These are phyloP conservation scores for Caenorhabditis panamensis DNA, from an alignment of 2,888 invertebrate species.

Conservation along the genomic window DNA sequence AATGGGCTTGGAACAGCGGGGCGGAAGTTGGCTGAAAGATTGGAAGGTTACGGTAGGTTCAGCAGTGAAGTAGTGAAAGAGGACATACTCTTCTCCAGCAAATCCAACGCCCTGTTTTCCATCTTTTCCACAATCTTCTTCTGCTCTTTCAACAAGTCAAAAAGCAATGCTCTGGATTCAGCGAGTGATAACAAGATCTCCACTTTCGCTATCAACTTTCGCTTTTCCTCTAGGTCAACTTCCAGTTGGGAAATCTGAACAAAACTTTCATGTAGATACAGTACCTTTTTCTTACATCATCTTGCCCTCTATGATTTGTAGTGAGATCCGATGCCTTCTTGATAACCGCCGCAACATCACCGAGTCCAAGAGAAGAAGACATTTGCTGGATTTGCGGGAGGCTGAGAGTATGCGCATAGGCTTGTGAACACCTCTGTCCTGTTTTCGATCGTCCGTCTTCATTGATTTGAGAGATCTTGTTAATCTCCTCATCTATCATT, in stretches of 20 bases:
- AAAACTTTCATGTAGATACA: background rate
- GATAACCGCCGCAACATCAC: constrained; percentile 29
- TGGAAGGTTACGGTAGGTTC: background rate
- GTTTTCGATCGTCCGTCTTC: constrained; percentile 32
- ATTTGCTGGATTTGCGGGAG: constrained; percentile 56
- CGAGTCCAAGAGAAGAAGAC: constrained; percentile 35
- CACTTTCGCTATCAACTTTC: constrained; percentile 48
- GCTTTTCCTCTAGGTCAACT: constrained; percentile 42
- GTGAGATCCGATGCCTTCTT: constrained; percentile 40
- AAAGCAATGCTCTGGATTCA: constrained; percentile 40
- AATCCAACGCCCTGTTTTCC: constrained; percentile 49
- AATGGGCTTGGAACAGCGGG: constrained; percentile 14
- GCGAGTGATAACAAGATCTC: constrained; percentile 49
- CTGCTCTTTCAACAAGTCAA: constrained; percentile 50
- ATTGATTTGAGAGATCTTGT: constrained; percentile 13
- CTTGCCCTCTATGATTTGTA: constrained; percentile 1
- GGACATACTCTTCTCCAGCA: constrained; percentile 32
- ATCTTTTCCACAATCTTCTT: constrained; percentile 45
- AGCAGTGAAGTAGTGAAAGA: background rate
- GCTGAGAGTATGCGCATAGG: constrained; percentile 48
- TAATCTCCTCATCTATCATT: constrained; percentile 47
- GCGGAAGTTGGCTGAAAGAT: constrained; percentile 45
- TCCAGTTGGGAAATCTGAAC: constrained; percentile 46
- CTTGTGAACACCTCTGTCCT: constrained; percentile 17
- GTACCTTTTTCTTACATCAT: background rate